phyloP scores from a whole-genome alignment of 2,797 vertebrate species.

The Sciurus vulgaris region DNA sequence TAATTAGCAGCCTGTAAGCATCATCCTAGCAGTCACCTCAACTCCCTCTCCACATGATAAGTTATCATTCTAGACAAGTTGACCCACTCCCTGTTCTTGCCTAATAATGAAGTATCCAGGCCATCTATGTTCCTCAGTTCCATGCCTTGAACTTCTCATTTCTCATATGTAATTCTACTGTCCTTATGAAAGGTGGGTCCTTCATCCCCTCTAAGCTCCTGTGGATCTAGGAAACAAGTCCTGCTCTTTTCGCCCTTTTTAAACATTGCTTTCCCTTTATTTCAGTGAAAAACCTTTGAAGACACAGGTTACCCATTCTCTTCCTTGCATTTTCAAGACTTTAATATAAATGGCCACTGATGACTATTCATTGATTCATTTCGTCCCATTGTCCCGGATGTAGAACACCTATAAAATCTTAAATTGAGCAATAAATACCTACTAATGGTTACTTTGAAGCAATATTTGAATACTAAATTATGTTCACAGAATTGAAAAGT shows the following conservation, averaged over 20 bases:
- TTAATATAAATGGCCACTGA: neutral
- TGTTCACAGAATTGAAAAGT: too few species aligned
- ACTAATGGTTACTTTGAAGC: too few species aligned
- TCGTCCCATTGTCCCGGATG: too few species aligned
- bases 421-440: too few species aligned
- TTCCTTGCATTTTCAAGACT: neutral
- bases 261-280: neutral
- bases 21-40: neutral
- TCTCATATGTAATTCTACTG: neutral
- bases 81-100: neutral
- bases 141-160: neutral
- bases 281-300: neutral
- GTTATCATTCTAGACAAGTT: neutral
- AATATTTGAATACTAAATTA: too few species aligned
- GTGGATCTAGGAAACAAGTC: neutral
- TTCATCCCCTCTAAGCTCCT: neutral
- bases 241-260: neutral
- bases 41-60: neutral
- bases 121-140: neutral
- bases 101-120: neutral
- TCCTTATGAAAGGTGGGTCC: neutral
- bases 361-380: neutral
- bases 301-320: neutral
- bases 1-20: constrained; percentile 50
- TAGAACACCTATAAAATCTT: too few species aligned